These are phyloP conservation scores for Ichneumon xanthorius DNA, from an alignment of 2,888 invertebrate species.

Conservation along the genomic window DNA sequence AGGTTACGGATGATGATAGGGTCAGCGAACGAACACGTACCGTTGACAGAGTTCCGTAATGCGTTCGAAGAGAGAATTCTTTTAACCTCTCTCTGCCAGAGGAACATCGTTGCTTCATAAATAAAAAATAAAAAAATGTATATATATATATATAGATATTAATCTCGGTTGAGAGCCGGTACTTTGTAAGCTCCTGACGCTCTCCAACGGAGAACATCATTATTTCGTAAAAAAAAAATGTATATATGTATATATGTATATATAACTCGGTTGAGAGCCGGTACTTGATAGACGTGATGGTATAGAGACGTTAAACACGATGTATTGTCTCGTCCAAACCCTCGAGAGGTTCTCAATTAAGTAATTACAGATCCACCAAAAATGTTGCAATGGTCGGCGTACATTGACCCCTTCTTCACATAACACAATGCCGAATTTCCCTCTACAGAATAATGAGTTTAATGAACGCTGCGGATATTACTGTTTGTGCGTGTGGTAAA, in stretches of 20 bases:
- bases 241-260: neutral
- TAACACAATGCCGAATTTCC: constrained; percentile 25
- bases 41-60: constrained; percentile 35
- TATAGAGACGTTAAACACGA: neutral
- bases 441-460: constrained; percentile 33
- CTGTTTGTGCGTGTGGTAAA: constrained; percentile 18
- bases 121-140: neutral
- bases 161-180: constrained; percentile 2
- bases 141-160: neutral
- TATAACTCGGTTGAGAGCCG: neutral
- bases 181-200: neutral
- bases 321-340: neutral
- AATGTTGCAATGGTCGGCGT: constrained; percentile 21
- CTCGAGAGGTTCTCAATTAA: constrained; percentile 23
- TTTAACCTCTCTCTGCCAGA: constrained; percentile 21
- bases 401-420: constrained; percentile 19
- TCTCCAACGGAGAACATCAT: neutral
- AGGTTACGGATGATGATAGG: constrained; percentile 22
- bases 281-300: neutral
- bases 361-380: constrained; percentile 27
- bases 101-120: constrained; percentile 15
- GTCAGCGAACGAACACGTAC: constrained; percentile 16
- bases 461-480: constrained; percentile 47
- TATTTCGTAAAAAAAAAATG: neutral
- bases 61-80: neutral